These are phyloP conservation scores for Macrophya alboannulata DNA, from an alignment of 2,888 invertebrate species.

Conservation along the genomic window DNA sequence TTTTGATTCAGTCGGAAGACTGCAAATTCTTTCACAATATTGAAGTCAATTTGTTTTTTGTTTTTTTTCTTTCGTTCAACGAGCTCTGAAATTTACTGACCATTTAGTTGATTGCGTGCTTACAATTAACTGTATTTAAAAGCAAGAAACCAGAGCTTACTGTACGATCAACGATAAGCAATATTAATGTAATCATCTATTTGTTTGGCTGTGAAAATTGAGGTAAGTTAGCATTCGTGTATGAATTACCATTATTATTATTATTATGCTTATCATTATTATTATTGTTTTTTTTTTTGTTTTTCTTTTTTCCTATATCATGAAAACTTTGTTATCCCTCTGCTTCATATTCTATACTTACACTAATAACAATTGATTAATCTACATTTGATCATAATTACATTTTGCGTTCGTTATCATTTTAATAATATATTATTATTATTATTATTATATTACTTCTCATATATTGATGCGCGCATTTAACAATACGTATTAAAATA, in stretches of 20 bases:
- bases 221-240: slow-evolving; percentile 11
- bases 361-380: slow-evolving; percentile 53
- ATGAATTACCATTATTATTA: not conserved
- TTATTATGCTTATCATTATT: not conserved
- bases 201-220: slow-evolving; percentile 12
- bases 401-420: slow-evolving; percentile 62
- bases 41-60: not conserved
- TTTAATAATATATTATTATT: slow-evolving; percentile 60
- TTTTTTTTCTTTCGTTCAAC: not conserved
- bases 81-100: not conserved
- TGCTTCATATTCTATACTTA: slow-evolving; percentile 30
- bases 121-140: not conserved
- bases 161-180: slow-evolving; percentile 8
- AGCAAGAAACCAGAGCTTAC: not conserved
- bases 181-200: not conserved
- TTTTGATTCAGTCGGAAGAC: not conserved
- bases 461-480: slow-evolving; percentile 18
- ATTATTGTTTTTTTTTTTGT: not conserved
- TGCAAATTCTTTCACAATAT: not conserved
- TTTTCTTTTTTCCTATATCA: slow-evolving; percentile 17
- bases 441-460: slow-evolving; percentile 60
- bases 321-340: slow-evolving; percentile 37
- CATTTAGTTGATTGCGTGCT: not conserved
- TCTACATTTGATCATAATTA: slow-evolving; percentile 69
- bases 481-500: slow-evolving; percentile 44